Evolutionary conservation across 64 coral and sea anemone genomes (phyloP), one percentile per base, ranked within the genome.

Genomic region (Pocillopora damicornis): DNA sequence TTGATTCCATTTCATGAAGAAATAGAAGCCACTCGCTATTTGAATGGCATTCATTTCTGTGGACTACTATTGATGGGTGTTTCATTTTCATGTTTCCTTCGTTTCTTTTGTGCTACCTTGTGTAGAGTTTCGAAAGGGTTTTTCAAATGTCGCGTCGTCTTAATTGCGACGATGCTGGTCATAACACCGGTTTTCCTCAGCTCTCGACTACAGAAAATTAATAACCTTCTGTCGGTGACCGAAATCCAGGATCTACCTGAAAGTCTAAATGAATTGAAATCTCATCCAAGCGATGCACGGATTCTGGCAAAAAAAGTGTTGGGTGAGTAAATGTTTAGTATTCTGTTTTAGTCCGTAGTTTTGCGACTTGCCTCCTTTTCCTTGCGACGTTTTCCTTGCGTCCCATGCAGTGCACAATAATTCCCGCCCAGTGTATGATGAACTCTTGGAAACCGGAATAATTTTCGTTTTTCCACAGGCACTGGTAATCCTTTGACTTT

Each of bases 1-100:
- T 58, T 92, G 35, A 95, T 95, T 75, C 94, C 94, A 37, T 86
- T 95, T 78, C 90, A 95, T 15, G 45, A 42, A 60, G 90, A 95
- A 30, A 59, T 95, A 25, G 94, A 95, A 63, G 86, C 61, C 51
- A 37, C 92, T 11, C 94, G 94, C 58, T 95, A 95, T 67, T 58
- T 95, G 66, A 95, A 92, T 62, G 90, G 87, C 1, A 6, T 95
- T 11, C 90, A 95, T 87, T 89, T 95, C 65, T 76, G 92, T 65
- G 94, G 94, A n/a, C 86, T 92, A 61, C 25, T 95, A 2, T 37
- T 95, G 9, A 77, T 88, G 20, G 87, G 75, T 11, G 73, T 89
- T 35, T 76, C 83, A 23, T 88, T 58, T 20, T 37, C 87, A 20
- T 64, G 80, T 35, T 18, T 92, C 34, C 36, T 95, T 69, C 37